Evolutionary conservation across 2,113 vertebrate species (phyloP).

Genomic region (Protobothrops mucrosquamatus): DNA sequence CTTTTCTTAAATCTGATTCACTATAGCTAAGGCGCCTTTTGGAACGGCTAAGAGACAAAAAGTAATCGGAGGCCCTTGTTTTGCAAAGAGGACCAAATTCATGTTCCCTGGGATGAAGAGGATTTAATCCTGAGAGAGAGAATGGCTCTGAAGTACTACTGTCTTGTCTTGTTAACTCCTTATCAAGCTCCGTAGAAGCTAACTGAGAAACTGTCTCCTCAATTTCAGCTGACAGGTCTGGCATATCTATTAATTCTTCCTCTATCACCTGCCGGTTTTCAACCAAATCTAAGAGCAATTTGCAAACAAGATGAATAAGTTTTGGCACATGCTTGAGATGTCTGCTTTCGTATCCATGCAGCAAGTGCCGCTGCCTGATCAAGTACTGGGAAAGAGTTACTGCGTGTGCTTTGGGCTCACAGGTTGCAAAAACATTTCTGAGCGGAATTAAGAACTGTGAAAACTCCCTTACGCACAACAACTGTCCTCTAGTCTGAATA

Average conservation of each 20-base stretch:
- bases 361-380: constrained; percentile 89
- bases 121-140: constrained; percentile 50
- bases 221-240: constrained; percentile 86
- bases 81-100: constrained; percentile 80
- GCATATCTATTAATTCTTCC: constrained; percentile 71
- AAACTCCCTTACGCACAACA: constrained; percentile 91
- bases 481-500: constrained; percentile 92
- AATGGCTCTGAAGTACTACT: constrained; percentile 62
- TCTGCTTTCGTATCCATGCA: constrained; percentile 93
- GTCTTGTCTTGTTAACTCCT: constrained; percentile 77
- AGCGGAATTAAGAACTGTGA: constrained; percentile 92
- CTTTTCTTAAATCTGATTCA: constrained; percentile 83
- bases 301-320: constrained; percentile 87
- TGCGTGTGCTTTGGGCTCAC: constrained; percentile 79
- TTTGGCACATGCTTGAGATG: constrained; percentile 93
- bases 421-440: constrained; percentile 84
- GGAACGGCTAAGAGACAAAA: constrained; percentile 68
- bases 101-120: constrained; percentile 65
- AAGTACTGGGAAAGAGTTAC: constrained; percentile 91
- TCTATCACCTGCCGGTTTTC: constrained; percentile 81
- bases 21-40: constrained; percentile 86
- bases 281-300: constrained; percentile 82
- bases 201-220: constrained; percentile 89
- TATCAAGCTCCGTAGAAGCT: constrained; percentile 75
- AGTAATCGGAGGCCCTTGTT: constrained; percentile 64